Base-by-base conservation (phyloP, 2,888 invertebrate genomes). In the Busseola fusca region DNA sequence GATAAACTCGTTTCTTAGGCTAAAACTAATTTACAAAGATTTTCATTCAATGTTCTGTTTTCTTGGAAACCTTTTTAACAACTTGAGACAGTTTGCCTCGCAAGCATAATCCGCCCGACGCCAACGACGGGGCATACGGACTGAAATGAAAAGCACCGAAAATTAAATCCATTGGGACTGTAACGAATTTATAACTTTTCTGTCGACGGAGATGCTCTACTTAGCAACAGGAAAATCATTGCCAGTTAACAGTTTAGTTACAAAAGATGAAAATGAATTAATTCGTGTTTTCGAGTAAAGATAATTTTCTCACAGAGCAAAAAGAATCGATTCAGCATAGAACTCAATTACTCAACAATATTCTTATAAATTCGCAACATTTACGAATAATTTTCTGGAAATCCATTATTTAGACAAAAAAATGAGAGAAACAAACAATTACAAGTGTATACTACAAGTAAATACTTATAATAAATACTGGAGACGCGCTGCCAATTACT, bases 101-200 rank as follows among this genome's bases (percentile, higher is more conserved):
- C 54, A 67, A 72, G 21, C 37, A 14, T 40, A 63, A 65, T 58
- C 62, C 54, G 25, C 30, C 27, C 34, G 40, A 54, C 40, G 30
- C 27, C 34, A 40, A 54, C 40, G 30, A 40, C 21, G 30, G 18
- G 63, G n/a, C 27, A 1, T 3, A 58, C 12, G 6, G 25, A 58
- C 42, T 45, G 25, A 45, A 60, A 42, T 18, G 10, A 52, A 68
- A 52, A 45, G 54, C 18, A 12, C 21, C 66, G 10, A 77, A 56
- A 64, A 56, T 59, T 27, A 5, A 10, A 64, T 56, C 65, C 66
- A 27, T 66, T 59, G 42, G 48, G 50, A 66, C 37, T 54, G 25
- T 59, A 64, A 77, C 59, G 59, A 69, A 69, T 18, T 74, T 66
- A 73, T 56, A 72, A 54, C 30, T 65, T 58, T 56, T 37, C 34